phyloP scores from a whole-genome alignment of 2,797 vertebrate genomes.

The Falco naumanni region DNA sequence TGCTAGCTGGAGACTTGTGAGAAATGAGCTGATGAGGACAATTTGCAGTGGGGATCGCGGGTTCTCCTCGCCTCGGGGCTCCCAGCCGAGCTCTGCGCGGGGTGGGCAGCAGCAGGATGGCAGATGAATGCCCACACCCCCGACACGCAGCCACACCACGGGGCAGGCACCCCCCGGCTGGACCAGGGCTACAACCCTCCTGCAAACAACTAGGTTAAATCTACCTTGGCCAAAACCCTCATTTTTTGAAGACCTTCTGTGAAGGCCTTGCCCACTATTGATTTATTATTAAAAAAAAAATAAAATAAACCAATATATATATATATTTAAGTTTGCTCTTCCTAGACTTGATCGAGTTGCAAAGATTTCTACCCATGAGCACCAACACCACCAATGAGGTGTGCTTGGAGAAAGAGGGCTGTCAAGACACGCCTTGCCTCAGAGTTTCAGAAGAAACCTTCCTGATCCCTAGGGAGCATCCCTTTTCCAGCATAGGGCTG shows the following conservation, averaged over 20 bases:
- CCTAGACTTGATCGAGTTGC: neutral
- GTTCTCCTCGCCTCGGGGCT: neutral
- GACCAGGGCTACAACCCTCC: neutral
- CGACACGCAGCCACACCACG: rapidly evolving
- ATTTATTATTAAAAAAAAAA: neutral
- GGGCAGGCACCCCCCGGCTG: neutral
- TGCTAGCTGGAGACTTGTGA: neutral
- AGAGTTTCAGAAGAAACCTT: neutral
- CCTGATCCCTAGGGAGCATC: neutral
- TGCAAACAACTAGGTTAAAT: neutral
- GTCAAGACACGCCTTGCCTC: neutral
- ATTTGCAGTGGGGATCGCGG: rapidly evolving
- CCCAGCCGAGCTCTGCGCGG: rapidly evolving
- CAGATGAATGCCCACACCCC: rapidly evolving
- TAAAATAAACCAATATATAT: too few relatives aligned
- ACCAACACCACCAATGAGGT: neutral
- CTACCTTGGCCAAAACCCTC: neutral
- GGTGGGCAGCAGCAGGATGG: rapidly evolving
- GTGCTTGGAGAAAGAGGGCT: neutral
- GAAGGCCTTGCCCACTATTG: neutral
- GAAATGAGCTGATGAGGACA: neutral
- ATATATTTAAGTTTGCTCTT: neutral
- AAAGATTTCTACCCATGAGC: neutral
- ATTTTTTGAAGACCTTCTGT: neutral
- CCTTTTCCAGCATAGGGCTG: neutral